Evolutionary conservation across 2,113 vertebrate genomes (phyloP), one percentile per base, ranked within the genome.

Genomic region (Pachycephala philippinensis): DNA sequence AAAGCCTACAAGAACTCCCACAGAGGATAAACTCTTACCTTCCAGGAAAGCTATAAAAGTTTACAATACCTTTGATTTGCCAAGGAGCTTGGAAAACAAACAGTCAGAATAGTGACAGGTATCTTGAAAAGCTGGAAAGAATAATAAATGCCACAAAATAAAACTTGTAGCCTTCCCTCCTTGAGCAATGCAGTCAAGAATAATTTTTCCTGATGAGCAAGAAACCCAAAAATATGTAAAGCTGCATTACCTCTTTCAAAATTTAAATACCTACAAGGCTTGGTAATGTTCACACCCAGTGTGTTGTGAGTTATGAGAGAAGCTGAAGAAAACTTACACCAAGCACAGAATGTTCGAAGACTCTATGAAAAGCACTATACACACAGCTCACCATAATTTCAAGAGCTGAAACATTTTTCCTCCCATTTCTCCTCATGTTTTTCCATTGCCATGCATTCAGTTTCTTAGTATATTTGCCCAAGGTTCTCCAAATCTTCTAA

Each of bases 251-350:
- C 15, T 59, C 96, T 96, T 95, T 89, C 76, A 94, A 89, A 95
- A 96, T 78, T 93, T 93, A 78, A 88, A 92, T 94, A 97, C 91
- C 93, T 90, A 74, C 63, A 84, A 86, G 88, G 79, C 84, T 83
- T 61, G 69, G 94, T 96, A 92, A 96, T 27, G 27, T 85, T 96
- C 82, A 75, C 74, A 89, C 37, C 54, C 54, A 54, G 76, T n/a
- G 61, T 85, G 23, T 28, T 87, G 30, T 33, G 64, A 95, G 69
- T 91, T 97, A 94, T 37, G 53, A 89, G 84, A 96, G 83, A 63
- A 97, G 77, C 84, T 85, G 87, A 80, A 87, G 89, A 94, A 96
- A 97, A 92, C 70, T 87, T 81, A 87, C 89, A 95, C 69, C 33
- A 78, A 88, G 50, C 70, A 88, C 37, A 84, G 69, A 91, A 79